Conservation (phyloP, 2,888 invertebrate species). For the Blastobasis lacticolella region DNA sequence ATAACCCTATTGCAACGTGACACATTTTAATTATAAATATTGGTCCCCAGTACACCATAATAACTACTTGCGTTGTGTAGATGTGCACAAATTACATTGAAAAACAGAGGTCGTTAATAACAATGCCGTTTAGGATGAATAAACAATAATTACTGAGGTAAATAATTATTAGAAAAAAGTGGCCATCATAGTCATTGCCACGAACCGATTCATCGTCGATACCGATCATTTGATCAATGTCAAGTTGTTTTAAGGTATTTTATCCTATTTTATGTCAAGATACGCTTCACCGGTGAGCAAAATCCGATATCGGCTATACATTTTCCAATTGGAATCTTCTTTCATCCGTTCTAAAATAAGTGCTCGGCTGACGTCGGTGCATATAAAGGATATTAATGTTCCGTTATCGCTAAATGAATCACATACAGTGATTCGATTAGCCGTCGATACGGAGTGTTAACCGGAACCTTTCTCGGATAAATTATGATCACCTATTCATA, state of each 20-base stretch:
- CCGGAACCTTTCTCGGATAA: slow-evolving; percentile 61
- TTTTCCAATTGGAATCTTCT: not conserved
- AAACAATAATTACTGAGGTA: slow-evolving; percentile 32
- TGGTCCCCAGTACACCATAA: too few relatives aligned
- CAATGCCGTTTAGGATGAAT: slow-evolving; percentile 62
- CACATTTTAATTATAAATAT: too few relatives aligned
- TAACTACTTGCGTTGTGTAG: too few relatives aligned
- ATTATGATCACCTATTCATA: slow-evolving; percentile 71
- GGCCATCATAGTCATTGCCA: slow-evolving; percentile 56
- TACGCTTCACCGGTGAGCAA: too few relatives aligned
- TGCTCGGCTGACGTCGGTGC: too few relatives aligned
- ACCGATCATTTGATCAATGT: not conserved
- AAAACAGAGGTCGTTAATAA: slow-evolving; percentile 50
- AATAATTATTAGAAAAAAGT: slow-evolving; percentile 49
- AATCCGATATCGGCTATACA: not conserved
- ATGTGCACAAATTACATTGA: slow-evolving; percentile 8
- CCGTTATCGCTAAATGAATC: slow-evolving; percentile 52
- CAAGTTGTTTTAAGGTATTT: too few relatives aligned
- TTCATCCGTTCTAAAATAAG: too few relatives aligned
- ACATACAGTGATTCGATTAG: slow-evolving; percentile 60
- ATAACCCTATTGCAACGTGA: too few relatives aligned
- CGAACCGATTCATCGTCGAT: slow-evolving; percentile 9
- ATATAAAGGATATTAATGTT: not conserved
- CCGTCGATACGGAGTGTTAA: slow-evolving; percentile 51
- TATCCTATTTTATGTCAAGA: too few relatives aligned